Evolutionary conservation across 2,113 vertebrate species (phyloP).

Genomic region (Vimba vimba): DNA sequence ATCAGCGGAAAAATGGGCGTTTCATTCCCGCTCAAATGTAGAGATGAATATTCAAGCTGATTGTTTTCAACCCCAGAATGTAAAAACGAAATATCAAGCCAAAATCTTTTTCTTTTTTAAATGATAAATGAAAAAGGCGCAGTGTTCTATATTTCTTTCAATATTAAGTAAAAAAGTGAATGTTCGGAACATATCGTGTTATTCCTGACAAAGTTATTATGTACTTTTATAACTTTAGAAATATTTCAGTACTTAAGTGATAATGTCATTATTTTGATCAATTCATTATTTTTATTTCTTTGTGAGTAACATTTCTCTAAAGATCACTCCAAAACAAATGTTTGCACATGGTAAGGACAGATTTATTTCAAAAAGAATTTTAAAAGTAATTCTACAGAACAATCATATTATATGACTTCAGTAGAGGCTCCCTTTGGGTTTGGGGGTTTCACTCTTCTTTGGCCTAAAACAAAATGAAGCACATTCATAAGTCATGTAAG

Average conservation of each 20-base stretch:
- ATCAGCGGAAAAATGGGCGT: too few relatives aligned
- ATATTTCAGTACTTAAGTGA: neutral
- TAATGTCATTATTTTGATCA: neutral
- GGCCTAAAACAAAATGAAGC: slow-evolving; percentile 17
- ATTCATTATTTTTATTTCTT: neutral
- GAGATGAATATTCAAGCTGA: too few relatives aligned
- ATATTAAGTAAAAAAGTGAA: too few relatives aligned
- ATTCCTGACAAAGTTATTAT: too few relatives aligned
- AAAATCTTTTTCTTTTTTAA: too few relatives aligned
- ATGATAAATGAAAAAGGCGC: too few relatives aligned
- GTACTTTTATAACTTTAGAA: neutral
- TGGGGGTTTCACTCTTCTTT: slow-evolving; percentile 48
- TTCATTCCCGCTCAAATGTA: too few relatives aligned
- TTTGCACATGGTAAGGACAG: neutral
- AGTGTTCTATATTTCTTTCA: too few relatives aligned
- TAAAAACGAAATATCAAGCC: too few relatives aligned
- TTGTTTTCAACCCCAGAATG: too few relatives aligned
- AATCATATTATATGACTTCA: slow-evolving; percentile 44
- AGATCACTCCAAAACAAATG: neutral
- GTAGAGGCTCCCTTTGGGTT: neutral
- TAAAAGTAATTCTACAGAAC: neutral
- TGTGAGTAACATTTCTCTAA: neutral
- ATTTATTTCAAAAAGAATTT: slow-evolving; percentile 32
- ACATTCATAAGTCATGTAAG: neutral
- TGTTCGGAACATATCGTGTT: too few relatives aligned